A percentile compares a stretch with the other conserved stretches of the same genome.
Conservation (phyloP, 1,140 invertebrate species). For the Melanaphis sacchari region DNA sequence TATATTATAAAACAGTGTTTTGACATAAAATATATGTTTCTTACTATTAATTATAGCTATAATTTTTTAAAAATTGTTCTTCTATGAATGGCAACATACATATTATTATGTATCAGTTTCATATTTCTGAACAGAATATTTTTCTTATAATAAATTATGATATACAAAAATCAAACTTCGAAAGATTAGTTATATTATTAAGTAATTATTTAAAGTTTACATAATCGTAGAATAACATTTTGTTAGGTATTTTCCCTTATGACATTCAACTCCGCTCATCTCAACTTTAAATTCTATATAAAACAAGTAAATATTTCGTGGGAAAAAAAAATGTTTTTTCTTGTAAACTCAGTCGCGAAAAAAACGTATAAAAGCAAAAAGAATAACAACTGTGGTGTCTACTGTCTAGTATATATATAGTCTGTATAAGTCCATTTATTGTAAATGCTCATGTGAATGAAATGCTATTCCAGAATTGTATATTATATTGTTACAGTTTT, state of each 20-base stretch:
- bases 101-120: neutral
- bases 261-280: neutral
- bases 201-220: neutral
- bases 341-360: neutral
- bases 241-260: neutral
- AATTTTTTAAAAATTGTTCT: neutral
- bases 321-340: slow-evolving; percentile 28
- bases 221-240: neutral
- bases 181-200: neutral
- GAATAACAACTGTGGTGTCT: slow-evolving; percentile 3
- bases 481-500: slow-evolving; percentile 32
- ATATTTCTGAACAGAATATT: neutral
- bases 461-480: neutral
- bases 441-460: neutral
- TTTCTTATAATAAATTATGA: neutral
- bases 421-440: neutral
- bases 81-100: neutral
- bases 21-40: neutral
- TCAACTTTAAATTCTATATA: neutral
- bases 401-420: neutral
- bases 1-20: neutral
- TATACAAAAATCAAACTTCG: neutral
- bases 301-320: neutral
- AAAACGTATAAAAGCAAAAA: neutral
- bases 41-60: neutral